Base-by-base conservation (phyloP, 2,113 vertebrate species). In the Conger conger region DNA sequence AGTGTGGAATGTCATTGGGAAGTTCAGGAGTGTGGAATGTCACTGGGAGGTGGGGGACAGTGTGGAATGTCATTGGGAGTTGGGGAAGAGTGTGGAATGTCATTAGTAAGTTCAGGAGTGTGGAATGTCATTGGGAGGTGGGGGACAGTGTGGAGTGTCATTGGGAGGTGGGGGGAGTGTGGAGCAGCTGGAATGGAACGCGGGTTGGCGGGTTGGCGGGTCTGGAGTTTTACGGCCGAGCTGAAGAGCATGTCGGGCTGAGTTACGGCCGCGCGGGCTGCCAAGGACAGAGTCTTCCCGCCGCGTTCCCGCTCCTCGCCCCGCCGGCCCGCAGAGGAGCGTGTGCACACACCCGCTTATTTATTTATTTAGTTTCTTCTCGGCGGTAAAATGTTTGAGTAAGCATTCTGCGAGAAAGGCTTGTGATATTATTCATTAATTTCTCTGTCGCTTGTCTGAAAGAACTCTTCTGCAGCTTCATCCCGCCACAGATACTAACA, bases 391-490 rank as follows among this genome's bases (percentile, higher is more conserved):
- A 89, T 91, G 91, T 90, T 82, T 40, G 87, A 85, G 91, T 93
- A 91, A 94, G 92, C 91, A 83, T 88, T 93, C 89, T 85, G 93
- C 89, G 89, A 84, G 87, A 73, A 50, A 84, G 84, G 88, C 60
- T 63, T 88, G 86, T 90, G 88, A 89, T 83, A 92, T 91, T 89
- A 82, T 90, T 91, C 86, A 89, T 90, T 93, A 89, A 91, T 93
- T 90, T 92, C 87, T 89, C 90, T 88, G 85, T 20, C 57, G 80
- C 90, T 82, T 89, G 87, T 85, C 87, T 88, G 88, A 87, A 76
- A 63, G 88, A 86, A 88, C 87, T 30, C 87, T 85, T 84, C 88
- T 90, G 92, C 20, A 79, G 86, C 90, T 93, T 89, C 91, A 92
- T 91, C 45, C 38, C 76, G 80, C 87, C 87, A 88, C 84, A 84